Evolutionary conservation across 2,888 invertebrate genomes (phyloP).

Genomic region (Drosophila anomalata): DNA sequence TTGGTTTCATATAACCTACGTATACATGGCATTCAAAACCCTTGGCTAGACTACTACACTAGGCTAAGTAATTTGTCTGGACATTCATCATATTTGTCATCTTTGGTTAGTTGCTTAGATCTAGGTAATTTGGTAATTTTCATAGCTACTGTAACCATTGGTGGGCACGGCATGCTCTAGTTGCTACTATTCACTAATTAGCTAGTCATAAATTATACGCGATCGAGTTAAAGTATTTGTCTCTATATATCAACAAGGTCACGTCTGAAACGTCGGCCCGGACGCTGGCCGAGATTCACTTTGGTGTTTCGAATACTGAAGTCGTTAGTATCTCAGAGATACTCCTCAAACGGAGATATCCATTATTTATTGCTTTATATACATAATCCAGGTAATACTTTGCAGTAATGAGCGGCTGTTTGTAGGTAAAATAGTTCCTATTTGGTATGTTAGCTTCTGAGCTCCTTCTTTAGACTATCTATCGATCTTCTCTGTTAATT

Average conservation of each 20-base stretch:
- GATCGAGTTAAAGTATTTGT: conserved; percentile 51
- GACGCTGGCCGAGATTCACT: conserved; percentile 60
- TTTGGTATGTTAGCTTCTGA: background rate
- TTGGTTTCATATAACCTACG: conserved; percentile 26
- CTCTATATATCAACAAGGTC: conserved; percentile 44
- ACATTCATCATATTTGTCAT: conserved; percentile 48
- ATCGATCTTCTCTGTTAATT: conserved; percentile 2
- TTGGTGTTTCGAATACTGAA: conserved; percentile 66
- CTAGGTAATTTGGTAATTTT: conserved; percentile 35
- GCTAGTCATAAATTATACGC: conserved; percentile 40
- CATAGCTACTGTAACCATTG: conserved; percentile 37
- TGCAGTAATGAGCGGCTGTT: conserved; percentile 8
- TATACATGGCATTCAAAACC: conserved; percentile 35
- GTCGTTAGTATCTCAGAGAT: conserved; percentile 8
- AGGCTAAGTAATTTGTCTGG: conserved; percentile 72
- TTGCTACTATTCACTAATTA: conserved; percentile 33
- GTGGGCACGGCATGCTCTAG: conserved; percentile 38
- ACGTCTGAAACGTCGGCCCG: conserved; percentile 24
- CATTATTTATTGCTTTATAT: conserved; percentile 36
- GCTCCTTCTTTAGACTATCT: conserved; percentile 15
- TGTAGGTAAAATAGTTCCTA: conserved; percentile 19
- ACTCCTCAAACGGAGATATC: background rate
- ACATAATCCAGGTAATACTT: conserved; percentile 8
- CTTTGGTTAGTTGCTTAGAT: conserved; percentile 29
- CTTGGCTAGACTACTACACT: conserved; percentile 38